phyloP scores from a whole-genome alignment of 2,797 vertebrate species.

The Tachyglossus aculeatus region DNA sequence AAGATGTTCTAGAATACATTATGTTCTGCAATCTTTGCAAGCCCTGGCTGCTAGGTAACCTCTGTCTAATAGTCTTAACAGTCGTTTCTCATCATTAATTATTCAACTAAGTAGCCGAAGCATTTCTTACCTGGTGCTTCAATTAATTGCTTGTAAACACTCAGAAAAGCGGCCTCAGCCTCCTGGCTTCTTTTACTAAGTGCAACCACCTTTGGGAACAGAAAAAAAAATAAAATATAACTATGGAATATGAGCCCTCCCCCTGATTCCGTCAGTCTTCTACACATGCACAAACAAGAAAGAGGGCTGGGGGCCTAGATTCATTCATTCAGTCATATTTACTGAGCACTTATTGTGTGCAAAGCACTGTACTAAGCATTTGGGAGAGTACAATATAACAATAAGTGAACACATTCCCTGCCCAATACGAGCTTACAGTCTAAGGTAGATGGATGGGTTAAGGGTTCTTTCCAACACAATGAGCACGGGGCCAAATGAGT shows the following conservation, averaged over 20 bases:
- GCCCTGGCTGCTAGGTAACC: background rate
- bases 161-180: slow-evolving; percentile 95
- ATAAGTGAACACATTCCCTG: too few relatives aligned
- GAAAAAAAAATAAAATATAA: slow-evolving; percentile 19
- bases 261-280: background rate
- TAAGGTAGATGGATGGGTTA: too few relatives aligned
- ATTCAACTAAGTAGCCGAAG: slow-evolving; percentile 43
- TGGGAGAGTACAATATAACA: too few relatives aligned
- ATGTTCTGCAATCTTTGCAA: background rate
- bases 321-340: background rate
- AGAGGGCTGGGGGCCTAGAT: background rate
- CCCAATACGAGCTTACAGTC: too few relatives aligned
- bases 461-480: too few relatives aligned
- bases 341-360: too few relatives aligned
- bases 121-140: slow-evolving; percentile 91
- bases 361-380: too few relatives aligned
- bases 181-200: slow-evolving; percentile 97
- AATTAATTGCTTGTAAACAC: slow-evolving; percentile 94
- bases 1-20: background rate
- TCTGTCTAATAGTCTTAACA: background rate
- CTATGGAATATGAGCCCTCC: background rate
- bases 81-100: background rate
- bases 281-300: background rate
- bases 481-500: too few relatives aligned
- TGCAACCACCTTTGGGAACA: slow-evolving; percentile 90